These are phyloP conservation scores for Xerus rutilus DNA, from an alignment of 2,797 vertebrate species.

Conservation along the genomic window DNA sequence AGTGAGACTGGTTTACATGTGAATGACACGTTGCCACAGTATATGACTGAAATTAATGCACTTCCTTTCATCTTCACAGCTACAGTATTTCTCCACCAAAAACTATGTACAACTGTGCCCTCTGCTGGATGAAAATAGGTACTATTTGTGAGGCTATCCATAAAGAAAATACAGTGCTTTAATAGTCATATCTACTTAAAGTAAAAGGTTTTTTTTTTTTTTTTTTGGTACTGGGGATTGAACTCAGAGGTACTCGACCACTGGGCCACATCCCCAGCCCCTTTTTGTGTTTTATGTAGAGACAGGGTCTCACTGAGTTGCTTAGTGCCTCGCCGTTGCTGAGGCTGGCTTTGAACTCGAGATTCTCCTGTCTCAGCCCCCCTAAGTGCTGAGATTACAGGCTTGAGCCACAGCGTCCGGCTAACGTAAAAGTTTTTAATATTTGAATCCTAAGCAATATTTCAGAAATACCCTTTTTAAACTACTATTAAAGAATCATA, in stretches of 20 bases:
- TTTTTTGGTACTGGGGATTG: no score
- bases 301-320: no score
- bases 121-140: constrained; percentile 64
- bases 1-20: neutral
- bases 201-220: constrained; percentile 12
- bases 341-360: no score
- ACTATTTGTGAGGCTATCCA: neutral
- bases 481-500: constrained; percentile 25
- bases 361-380: no score
- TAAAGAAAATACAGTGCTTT: neutral
- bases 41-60: neutral
- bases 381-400: no score
- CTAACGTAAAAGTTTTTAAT: neutral
- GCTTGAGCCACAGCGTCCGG: no score
- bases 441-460: constrained; percentile 41
- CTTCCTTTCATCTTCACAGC: neutral
- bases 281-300: no score
- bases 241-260: no score
- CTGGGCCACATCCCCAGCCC: no score
- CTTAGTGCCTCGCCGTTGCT: no score
- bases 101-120: constrained; percentile 41
- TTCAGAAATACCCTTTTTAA: constrained; percentile 29
- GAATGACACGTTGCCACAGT: neutral
- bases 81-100: constrained; percentile 10
- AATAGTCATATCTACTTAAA: neutral